Evolutionary conservation across 2,113 vertebrate species (phyloP).

Genomic region (Sander lucioperca): DNA sequence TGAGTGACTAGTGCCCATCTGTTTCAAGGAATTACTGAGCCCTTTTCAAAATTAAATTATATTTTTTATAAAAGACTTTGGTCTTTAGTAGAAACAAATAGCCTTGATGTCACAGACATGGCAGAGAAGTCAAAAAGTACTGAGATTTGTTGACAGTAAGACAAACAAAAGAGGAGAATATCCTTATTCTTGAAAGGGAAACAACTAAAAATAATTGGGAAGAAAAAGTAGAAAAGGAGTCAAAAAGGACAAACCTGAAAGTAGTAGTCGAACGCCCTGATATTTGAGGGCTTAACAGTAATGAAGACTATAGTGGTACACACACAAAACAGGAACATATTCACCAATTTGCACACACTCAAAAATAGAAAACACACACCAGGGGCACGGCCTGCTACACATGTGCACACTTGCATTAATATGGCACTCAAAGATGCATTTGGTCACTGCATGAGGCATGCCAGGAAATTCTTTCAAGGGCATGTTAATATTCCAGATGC

Average conservation of each 20-base stretch:
- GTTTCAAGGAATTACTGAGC: not conserved
- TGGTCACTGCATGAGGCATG: constrained; percentile 72
- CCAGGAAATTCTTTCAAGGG: constrained; percentile 81
- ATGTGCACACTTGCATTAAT: constrained; percentile 27
- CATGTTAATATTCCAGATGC: constrained; percentile 85
- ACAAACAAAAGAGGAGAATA: not conserved
- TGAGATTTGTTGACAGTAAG: not conserved
- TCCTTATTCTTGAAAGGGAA: not conserved
- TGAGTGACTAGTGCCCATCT: not conserved
- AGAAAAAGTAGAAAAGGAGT: not conserved
- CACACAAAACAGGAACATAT: constrained; percentile 1
- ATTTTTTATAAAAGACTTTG: not conserved
- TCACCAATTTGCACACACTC: not conserved
- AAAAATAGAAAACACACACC: not conserved
- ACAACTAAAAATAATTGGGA: not conserved
- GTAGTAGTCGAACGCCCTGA: not conserved
- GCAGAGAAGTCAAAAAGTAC: constrained; percentile 1
- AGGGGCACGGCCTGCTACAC: constrained; percentile 23
- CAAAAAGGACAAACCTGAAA: not conserved
- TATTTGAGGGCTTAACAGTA: constrained; percentile 3
- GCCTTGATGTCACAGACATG: not conserved
- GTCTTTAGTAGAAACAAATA: not conserved
- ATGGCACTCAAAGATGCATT: constrained; percentile 55
- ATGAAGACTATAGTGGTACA: not conserved
- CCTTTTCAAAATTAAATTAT: no score